Conservation (phyloP, 1,140 invertebrate species). For the Atta texana region DNA sequence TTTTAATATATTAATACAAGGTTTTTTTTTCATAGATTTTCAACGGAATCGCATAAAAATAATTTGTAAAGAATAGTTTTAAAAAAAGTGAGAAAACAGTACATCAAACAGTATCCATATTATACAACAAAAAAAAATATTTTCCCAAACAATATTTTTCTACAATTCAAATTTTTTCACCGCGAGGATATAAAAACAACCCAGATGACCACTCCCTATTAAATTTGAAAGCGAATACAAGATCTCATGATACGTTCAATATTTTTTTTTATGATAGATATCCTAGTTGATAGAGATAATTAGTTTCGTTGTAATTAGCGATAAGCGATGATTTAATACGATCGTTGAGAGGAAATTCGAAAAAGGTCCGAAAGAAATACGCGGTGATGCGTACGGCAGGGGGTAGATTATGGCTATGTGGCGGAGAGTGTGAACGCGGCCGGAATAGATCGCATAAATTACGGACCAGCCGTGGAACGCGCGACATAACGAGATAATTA, state of each 20-base stretch:
- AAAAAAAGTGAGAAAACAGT: too few relatives aligned
- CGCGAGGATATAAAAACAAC: too few relatives aligned
- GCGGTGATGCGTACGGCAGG: neutral
- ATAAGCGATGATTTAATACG: conserved; percentile 22
- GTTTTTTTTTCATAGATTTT: too few relatives aligned
- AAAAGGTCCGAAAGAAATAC: conserved; percentile 24
- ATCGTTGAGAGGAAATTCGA: conserved; percentile 25
- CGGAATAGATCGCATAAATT: conserved; percentile 76
- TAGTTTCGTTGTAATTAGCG: conserved; percentile 2
- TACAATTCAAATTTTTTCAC: too few relatives aligned
- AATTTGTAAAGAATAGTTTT: too few relatives aligned
- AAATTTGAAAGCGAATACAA: neutral
- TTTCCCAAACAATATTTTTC: too few relatives aligned
- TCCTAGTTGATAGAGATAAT: conserved; percentile 3
- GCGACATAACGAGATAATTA: conserved; percentile 77
- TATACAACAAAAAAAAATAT: too few relatives aligned
- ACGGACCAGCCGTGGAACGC: conserved; percentile 67
- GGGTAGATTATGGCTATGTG: conserved; percentile 53
- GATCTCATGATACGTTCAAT: neutral
- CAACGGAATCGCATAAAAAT: too few relatives aligned
- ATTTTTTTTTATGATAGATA: neutral
- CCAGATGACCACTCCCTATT: too few relatives aligned
- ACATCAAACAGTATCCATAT: too few relatives aligned
- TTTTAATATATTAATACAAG: too few relatives aligned
- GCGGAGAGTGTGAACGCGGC: conserved; percentile 64